phyloP scores from a whole-genome alignment of 1,140 invertebrate genomes.

The Nephotettix cincticeps region DNA sequence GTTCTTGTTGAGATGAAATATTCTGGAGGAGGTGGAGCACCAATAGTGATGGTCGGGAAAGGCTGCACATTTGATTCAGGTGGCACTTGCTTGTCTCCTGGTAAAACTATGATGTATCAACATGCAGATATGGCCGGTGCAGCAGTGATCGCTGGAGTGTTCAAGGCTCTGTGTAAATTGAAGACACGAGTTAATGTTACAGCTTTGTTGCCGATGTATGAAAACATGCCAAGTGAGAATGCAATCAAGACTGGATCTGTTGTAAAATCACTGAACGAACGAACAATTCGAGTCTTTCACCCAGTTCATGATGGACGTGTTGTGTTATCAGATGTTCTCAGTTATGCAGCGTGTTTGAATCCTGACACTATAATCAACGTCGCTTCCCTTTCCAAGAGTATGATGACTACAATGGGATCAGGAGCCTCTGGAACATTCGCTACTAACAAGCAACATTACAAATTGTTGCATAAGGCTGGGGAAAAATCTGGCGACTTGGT shows the following conservation, averaged over 20 bases:
- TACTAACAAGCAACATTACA: slow-evolving; percentile 52
- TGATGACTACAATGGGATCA: slow-evolving; percentile 47
- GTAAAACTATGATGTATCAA: not conserved
- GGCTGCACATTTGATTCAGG: not conserved
- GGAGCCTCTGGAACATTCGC: slow-evolving; percentile 57
- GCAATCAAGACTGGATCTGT: slow-evolving; percentile 87
- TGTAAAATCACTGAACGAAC: slow-evolving; percentile 76
- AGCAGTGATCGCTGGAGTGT: slow-evolving; percentile 69
- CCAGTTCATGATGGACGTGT: slow-evolving; percentile 88
- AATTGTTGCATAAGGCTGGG: slow-evolving; percentile 51
- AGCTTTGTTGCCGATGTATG: slow-evolving; percentile 76
- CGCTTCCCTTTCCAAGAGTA: slow-evolving; percentile 55
- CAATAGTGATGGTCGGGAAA: slow-evolving; percentile 46
- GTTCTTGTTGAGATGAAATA: slow-evolving; percentile 54
- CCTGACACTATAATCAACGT: slow-evolving; percentile 69
- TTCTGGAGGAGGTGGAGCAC: slow-evolving; percentile 40
- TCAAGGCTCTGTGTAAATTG: slow-evolving; percentile 67
- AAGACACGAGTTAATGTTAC: slow-evolving; percentile 71
- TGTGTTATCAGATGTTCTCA: slow-evolving; percentile 83
- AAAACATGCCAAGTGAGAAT: slow-evolving; percentile 81
- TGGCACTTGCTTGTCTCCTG: not conserved
- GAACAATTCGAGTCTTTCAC: slow-evolving; percentile 82
- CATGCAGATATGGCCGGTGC: slow-evolving; percentile 85
- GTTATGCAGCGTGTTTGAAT: slow-evolving; percentile 70
- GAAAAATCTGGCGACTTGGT: slow-evolving; percentile 60